Percentiles rank a stretch among this genome's conserved stretches.
Evolutionary conservation across 2,888 invertebrate species (phyloP).

Genomic region (Fragum sueziense): DNA sequence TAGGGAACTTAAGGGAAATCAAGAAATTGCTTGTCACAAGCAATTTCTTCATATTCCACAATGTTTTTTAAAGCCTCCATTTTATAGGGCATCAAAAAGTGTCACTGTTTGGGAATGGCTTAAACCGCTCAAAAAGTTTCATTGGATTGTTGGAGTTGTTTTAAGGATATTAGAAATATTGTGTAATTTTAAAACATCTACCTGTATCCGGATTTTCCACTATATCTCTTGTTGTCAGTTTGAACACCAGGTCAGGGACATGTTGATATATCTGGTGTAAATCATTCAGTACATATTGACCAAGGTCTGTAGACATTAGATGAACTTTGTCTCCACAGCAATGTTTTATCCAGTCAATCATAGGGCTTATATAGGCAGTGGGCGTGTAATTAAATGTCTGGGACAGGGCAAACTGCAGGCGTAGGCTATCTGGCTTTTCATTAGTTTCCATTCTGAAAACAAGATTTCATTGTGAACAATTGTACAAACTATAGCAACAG

Average conservation of each 20-base stretch:
- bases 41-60: too few species aligned
- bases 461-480: too few species aligned
- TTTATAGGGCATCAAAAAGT: too few species aligned
- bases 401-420: conserved; percentile 2
- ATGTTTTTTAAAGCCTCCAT: too few species aligned
- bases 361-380: not conserved
- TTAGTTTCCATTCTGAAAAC: not conserved
- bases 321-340: not conserved
- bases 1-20: too few species aligned
- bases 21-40: too few species aligned
- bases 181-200: too few species aligned
- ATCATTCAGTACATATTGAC: conserved; percentile 10
- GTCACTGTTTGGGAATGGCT: too few species aligned
- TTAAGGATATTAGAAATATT: too few species aligned
- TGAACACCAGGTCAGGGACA: not conserved
- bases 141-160: too few species aligned
- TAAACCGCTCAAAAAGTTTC: too few species aligned
- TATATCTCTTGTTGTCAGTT: not conserved
- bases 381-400: conserved; percentile 22
- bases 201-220: not conserved
- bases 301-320: not conserved
- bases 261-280: not conserved
- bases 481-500: too few species aligned
- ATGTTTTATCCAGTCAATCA: conserved; percentile 16
- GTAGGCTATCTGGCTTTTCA: not conserved